Evolutionary conservation across 2,113 vertebrate genomes (phyloP).

Genomic region (Pseudonaja textilis): DNA sequence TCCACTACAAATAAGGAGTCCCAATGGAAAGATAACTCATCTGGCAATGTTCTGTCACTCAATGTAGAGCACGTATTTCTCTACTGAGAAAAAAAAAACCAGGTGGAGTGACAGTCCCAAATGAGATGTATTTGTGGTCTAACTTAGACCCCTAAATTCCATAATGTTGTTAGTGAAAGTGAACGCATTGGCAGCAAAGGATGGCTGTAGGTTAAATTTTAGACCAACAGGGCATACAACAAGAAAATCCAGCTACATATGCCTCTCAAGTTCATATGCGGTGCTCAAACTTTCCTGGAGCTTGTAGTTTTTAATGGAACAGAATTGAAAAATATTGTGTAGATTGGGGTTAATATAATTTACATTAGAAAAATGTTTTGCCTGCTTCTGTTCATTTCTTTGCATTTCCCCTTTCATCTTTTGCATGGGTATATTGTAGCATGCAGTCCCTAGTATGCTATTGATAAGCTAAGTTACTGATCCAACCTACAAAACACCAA

Average conservation of each 20-base stretch:
- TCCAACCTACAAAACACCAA: background rate
- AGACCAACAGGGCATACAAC: background rate
- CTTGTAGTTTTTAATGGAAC: background rate
- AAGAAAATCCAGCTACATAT: background rate
- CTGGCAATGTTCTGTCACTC: background rate
- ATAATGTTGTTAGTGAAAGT: background rate
- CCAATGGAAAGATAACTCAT: background rate
- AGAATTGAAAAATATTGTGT: background rate
- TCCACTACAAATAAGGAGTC: background rate
- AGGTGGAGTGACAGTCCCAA: background rate
- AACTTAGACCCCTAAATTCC: background rate
- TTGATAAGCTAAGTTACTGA: background rate
- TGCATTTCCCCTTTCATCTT: background rate
- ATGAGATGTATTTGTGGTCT: background rate
- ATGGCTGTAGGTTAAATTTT: background rate
- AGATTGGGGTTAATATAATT: background rate
- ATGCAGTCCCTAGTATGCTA: background rate
- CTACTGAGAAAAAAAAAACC: background rate
- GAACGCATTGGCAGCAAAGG: background rate
- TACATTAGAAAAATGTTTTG: background rate
- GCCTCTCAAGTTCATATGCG: background rate
- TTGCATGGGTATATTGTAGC: background rate
- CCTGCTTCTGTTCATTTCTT: background rate
- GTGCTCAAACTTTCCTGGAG: background rate
- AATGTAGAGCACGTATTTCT: background rate